These are phyloP conservation scores for Centruroides sculpturatus DNA, from an alignment of 1,140 invertebrate species.

Conservation along the genomic window DNA sequence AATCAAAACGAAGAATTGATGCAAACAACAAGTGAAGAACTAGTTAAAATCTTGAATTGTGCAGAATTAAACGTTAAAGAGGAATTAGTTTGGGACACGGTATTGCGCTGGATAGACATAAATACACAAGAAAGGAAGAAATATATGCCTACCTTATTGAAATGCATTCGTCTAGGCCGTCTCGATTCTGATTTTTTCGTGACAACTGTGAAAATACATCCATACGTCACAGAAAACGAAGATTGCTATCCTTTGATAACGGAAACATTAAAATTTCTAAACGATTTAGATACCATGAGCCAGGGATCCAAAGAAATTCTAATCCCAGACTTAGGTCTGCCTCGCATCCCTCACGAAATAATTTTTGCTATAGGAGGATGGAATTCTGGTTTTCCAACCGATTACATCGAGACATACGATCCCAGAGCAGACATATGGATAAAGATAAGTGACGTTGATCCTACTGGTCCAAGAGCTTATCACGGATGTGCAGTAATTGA, in stretches of 20 bases:
- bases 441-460: slow-evolving; percentile 27
- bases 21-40: too few species aligned
- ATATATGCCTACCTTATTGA: too few species aligned
- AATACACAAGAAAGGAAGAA: too few species aligned
- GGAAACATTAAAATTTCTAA: slow-evolving; percentile 53
- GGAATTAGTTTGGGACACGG: too few species aligned
- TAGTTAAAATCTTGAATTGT: too few species aligned
- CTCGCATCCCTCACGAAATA: slow-evolving; percentile 50
- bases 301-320: slow-evolving; percentile 41
- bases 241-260: slow-evolving; percentile 51
- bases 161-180: too few species aligned
- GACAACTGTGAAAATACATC: too few species aligned
- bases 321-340: slow-evolving; percentile 46
- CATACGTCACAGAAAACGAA: slow-evolving; percentile 39
- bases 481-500: slow-evolving; percentile 52
- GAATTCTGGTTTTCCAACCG: slow-evolving; percentile 51
- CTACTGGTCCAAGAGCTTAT: slow-evolving; percentile 40
- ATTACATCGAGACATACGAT: slow-evolving; percentile 60
- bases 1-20: too few species aligned
- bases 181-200: too few species aligned
- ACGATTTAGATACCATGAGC: slow-evolving; percentile 52
- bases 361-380: slow-evolving; percentile 61
- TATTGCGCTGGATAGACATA: too few species aligned
- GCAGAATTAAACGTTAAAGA: too few species aligned
- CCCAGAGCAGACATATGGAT: slow-evolving; percentile 59